A percentile compares a stretch with the other conserved stretches of the same genome.
Evolutionary conservation across 2,113 vertebrate species (phyloP).

Genomic region (Oreochromis niloticus): DNA sequence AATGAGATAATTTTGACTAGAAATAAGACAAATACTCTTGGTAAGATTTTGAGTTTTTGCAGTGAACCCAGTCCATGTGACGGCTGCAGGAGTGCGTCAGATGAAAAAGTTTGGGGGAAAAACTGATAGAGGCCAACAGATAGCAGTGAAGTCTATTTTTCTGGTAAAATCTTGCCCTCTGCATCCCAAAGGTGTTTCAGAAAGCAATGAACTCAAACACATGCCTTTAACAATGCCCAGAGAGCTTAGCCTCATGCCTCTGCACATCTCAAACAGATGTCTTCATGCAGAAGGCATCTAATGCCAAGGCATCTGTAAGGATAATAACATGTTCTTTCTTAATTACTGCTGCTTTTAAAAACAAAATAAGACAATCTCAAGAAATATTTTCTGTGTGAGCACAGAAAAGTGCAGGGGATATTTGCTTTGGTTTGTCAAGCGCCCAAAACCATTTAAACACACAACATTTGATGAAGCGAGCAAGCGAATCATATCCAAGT

Average conservation of each 20-base stretch:
- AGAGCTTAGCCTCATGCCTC: not conserved
- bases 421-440: conserved; percentile 56
- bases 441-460: conserved; percentile 57
- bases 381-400: conserved; percentile 40
- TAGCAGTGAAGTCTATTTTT: not conserved
- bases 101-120: not conserved
- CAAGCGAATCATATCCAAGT: conserved; percentile 33
- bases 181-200: not conserved
- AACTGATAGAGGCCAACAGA: not conserved
- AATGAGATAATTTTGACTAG: no score
- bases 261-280: conserved; percentile 35
- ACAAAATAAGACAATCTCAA: conserved; percentile 31
- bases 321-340: conserved; percentile 40
- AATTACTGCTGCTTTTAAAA: conserved; percentile 42
- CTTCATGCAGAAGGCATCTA: conserved; percentile 32
- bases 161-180: not conserved
- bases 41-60: no score
- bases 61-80: not conserved
- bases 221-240: not conserved
- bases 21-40: no score
- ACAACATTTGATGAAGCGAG: conserved; percentile 36
- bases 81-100: not conserved
- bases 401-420: conserved; percentile 38
- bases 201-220: not conserved
- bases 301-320: conserved; percentile 26